Base-by-base conservation (phyloP, 2,113 vertebrate species). In the Trematomus loennbergii region DNA sequence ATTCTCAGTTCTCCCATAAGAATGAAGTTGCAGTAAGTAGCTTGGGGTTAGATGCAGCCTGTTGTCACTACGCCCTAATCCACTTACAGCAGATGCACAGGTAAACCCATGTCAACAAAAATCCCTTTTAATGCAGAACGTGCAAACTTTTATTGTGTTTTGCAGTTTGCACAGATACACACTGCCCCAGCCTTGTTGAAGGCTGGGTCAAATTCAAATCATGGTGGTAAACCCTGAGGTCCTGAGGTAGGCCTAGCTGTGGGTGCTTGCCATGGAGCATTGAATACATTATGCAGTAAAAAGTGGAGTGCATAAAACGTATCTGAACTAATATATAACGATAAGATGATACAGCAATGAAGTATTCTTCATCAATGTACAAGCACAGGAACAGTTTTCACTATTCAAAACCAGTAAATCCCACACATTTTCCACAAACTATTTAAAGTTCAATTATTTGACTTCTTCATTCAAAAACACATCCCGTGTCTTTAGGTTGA, bases 21-120 rank as follows among this genome's bases (percentile, higher is more conserved):
- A 72, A 68, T 81, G 40, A 68, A 70, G 54, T 40, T 62, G 43
- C 58, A 64, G 13, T 61, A 64, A 77, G 79, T 5, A 53, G 65
- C 57, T 46, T 11, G 25, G 40, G 40, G 20, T 57, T 15, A 49
- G 17, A 13, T 33, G 11, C 68, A 82, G 72, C 72, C 66, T 57
- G 48, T 78, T 77, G 73, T 67, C 70, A 83, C 74, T 69, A 54
- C 9, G 1, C 55, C 58, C 70, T 82, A 79, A 91, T 88, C 78
- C 76, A 84, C 49, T 86, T 81, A 64, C 80, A 54, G 81, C 77
- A 75, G 75, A 82, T 61, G 64, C 55, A n/a, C 50, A 53, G 55
- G 75, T n/a, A 60, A 15, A 6, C 22, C 22, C 15, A n/a, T 74
- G 52, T 57, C 61, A 70, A 69, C 57, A 29, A 57, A 75, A 78